Conservation (phyloP, 2,113 vertebrate genomes). For the Anguilla rostrata region DNA sequence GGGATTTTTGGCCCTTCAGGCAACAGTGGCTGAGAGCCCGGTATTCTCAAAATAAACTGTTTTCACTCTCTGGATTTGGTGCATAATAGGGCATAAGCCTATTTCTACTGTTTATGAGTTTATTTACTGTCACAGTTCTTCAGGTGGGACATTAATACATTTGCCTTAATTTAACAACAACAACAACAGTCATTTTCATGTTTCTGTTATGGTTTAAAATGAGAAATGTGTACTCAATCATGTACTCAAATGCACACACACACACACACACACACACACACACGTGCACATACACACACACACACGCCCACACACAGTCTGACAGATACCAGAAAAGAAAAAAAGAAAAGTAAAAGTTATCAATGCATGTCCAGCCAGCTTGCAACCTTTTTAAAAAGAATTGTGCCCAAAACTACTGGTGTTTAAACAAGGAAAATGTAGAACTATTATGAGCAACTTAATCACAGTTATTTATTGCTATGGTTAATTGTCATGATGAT, state of each 20-base stretch:
- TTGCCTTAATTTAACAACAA: neutral
- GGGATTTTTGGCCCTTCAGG: neutral
- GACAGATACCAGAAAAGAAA: too few species aligned
- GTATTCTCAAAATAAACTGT: conserved; percentile 12
- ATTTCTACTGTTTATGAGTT: neutral
- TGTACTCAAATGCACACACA: too few species aligned
- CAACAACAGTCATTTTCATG: neutral
- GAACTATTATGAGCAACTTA: neutral
- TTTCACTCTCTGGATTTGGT: neutral
- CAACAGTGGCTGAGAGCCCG: neutral
- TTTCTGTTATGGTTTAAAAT: neutral
- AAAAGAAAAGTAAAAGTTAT: too few species aligned
- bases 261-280: too few species aligned
- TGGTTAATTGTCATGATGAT: conserved; percentile 18
- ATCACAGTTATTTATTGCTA: conserved; percentile 2
- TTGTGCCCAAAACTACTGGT: neutral
- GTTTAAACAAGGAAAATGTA: neutral
- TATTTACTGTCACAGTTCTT: neutral
- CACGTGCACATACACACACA: neutral
- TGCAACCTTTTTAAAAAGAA: too few species aligned
- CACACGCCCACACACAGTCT: neutral
- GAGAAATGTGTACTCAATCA: neutral
- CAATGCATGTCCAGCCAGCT: neutral
- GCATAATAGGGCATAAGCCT: neutral
- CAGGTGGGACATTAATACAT: neutral